Base-by-base conservation (phyloP, 1,140 invertebrate species). In the Drosophila melanica region DNA sequence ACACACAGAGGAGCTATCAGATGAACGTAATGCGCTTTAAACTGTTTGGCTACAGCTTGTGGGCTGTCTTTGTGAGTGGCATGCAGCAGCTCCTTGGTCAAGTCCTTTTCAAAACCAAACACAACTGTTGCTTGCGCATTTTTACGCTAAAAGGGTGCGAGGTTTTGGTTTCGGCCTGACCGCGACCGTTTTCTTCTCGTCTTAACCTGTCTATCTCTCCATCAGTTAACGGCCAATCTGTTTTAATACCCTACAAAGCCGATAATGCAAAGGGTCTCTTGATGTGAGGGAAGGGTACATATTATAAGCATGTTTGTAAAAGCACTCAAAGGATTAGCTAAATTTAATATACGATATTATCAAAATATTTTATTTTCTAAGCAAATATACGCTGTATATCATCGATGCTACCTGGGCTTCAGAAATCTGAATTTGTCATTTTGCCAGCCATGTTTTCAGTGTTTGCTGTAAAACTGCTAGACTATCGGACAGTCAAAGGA, bases 1-100 rank as follows among this genome's bases (percentile, higher is more conserved):
- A 16, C 16, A 55, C 30, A 47, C 6, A 14, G n/a, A 12, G 55
- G 41, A 60, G 65, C 54, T 64, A 86, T 87, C 82, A 79, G 82
- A 86, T 86, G 82, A 87, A 80, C 82, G 87, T 86, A 86, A 87
- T 86, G 72, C 82, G 79, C 82, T 87, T 87, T 86, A 86, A 86
- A 86, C 82, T 87, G 82, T 82, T 86, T 86, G 79, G 74, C 81
- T 60, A 86, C 63, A 39, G 58, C 58, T 62, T 48, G 55, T n/a
- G 42, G 50, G 71, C 80, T 84, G 50, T 51, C 55, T 68, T 68
- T 68, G 65, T 48, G 11, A 54, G 27, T 23, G 35, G 12, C 45
- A 39, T 37, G 44, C 44, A 41, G 27, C 59, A 18, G 23, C 58
- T 41, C 47, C 73, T 75, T 84, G 71, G 65, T 57, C 54, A 68